Evolutionary conservation across 2,888 invertebrate species (phyloP), one percentile per base, ranked within the genome.

Genomic region (Petrolisthes manimaculis): DNA sequence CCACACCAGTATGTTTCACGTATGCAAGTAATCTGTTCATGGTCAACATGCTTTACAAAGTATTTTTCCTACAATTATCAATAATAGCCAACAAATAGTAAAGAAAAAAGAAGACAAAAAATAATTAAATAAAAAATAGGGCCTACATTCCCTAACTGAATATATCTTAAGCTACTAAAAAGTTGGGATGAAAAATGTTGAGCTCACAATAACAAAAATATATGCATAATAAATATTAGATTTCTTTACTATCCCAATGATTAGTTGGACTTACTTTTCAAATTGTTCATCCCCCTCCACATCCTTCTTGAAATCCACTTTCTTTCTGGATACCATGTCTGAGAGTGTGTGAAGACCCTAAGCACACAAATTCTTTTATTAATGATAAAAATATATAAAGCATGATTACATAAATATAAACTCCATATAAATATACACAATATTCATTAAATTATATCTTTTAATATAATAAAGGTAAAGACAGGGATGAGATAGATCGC

Each of bases 221-320:
- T 37, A 37, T 37, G 37, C 37, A 37, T 37, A 37, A 37, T 37
- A 37, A 37, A 37, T 37, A 37, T 37, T 37, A 37, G 37, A 37
- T 37, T 37, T 37, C 37, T 75, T 75, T 21, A 21, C n/a, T 79
- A 54, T 6, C 18, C 12, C 18, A 53, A 37, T 37, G 51, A 55
- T 6, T 37, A 12, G 51, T 18, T 14, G 4, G 18, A 79, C 85
- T 83, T 81, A 88, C 88, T 84, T 88, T 24, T 14, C 54, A 83
- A 88, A 88, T 21, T 88, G 74, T 75, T 51, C 84, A 55, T 88
- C 67, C 5, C 24, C 24, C 56, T 88, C 84, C 37, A 88, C 61
- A 37, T 88, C 88, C 55, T 88, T 88, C 74, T 84, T 79, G 55
- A 84, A 88, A 61, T 88, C 84, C 0, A 88, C 24, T 75, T 84